Percentiles rank a stretch among this genome's conserved stretches.
Evolutionary conservation across 2,113 vertebrate species (phyloP).

Genomic region (Dolichallabes microphthalmus): DNA sequence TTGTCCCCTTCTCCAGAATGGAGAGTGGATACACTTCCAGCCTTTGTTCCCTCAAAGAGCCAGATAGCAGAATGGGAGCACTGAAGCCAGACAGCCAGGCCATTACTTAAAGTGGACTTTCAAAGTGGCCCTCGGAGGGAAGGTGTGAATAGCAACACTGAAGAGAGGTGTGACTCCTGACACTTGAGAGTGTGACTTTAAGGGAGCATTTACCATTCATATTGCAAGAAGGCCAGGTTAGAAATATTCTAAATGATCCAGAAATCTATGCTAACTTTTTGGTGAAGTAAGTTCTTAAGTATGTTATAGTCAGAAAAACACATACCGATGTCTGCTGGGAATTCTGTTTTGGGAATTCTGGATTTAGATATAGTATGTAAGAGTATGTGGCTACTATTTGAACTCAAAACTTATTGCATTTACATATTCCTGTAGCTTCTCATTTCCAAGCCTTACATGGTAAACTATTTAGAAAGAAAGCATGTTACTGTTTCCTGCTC

Average conservation of each 20-base stretch:
- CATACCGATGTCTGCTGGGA: not conserved
- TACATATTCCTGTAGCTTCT: too few relatives aligned
- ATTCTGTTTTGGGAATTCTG: not conserved
- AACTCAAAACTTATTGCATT: not conserved
- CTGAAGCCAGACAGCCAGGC: conserved; percentile 30
- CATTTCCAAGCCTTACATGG: not conserved
- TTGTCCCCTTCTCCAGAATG: conserved; percentile 1
- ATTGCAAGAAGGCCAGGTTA: not conserved
- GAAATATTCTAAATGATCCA: not conserved
- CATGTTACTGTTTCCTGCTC: conserved; percentile 5
- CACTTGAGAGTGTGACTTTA: not conserved
- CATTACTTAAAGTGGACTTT: conserved; percentile 23
- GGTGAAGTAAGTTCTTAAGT: not conserved
- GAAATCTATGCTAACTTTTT: not conserved
- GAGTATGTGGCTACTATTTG: not conserved
- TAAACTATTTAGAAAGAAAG: not conserved
- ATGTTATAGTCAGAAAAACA: not conserved
- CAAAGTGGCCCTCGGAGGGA: not conserved
- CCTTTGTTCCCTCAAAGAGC: conserved; percentile 40
- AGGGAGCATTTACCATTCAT: not conserved
- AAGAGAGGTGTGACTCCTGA: not conserved
- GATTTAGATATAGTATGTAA: not conserved
- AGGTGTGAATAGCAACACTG: conserved; percentile 39
- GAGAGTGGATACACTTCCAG: conserved; percentile 44
- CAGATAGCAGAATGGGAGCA: conserved; percentile 26